Evolutionary conservation across 1,140 invertebrate genomes (phyloP).

Genomic region (Cephus cinctus): DNA sequence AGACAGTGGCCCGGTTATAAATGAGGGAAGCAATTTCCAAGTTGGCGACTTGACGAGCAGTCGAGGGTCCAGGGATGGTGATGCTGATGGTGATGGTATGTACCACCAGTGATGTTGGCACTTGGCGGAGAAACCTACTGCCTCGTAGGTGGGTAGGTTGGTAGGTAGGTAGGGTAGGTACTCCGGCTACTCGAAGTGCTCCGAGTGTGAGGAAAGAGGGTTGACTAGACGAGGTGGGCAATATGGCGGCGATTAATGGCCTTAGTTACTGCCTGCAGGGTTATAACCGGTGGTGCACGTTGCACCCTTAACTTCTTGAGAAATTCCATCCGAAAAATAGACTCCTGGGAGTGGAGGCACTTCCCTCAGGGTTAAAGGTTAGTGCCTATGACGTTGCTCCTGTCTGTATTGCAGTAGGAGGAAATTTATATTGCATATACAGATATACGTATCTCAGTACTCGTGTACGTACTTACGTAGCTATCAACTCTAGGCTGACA

Average conservation of each 20-base stretch:
- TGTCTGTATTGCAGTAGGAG: no score
- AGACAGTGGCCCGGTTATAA: constrained; percentile 36
- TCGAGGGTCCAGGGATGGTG: not conserved
- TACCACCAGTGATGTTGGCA: not conserved
- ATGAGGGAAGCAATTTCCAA: constrained; percentile 46
- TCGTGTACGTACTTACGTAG: no score
- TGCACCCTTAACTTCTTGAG: no score
- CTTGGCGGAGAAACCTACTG: not conserved
- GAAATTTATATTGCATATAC: no score
- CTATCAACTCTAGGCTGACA: no score
- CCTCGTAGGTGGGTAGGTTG: not conserved
- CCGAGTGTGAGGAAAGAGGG: no score
- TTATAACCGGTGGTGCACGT: no score
- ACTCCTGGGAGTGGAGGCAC: no score
- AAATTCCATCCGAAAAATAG: no score
- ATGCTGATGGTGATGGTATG: not conserved
- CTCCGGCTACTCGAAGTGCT: not conserved
- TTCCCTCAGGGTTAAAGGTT: no score
- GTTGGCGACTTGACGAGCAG: constrained; percentile 37
- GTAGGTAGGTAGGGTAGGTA: not conserved
- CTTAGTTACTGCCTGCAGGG: constrained; percentile 33
- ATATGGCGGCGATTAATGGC: constrained; percentile 46
- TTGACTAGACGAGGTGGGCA: constrained; percentile 26
- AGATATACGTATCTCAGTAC: no score
- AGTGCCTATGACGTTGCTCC: not conserved